Base-by-base conservation (phyloP, 2,888 invertebrate genomes). In the Caenorhabditis macrosperma region DNA sequence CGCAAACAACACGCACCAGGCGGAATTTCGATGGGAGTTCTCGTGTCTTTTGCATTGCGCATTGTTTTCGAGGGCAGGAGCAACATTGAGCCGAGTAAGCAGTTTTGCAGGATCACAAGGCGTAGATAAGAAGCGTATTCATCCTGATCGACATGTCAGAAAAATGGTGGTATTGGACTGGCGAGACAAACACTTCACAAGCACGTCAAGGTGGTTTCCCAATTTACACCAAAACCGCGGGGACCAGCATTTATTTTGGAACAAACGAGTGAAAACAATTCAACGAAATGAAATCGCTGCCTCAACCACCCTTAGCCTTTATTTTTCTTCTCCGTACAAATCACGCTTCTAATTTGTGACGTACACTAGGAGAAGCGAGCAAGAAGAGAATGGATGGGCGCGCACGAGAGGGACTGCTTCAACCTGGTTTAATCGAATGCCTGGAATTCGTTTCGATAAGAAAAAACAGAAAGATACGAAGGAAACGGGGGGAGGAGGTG, bases 341-440 rank as follows among this genome's bases (percentile, higher is more conserved):
- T 64, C 52, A 64, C 57, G 64, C 64, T 74, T 64, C 64, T 66
- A 57, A 64, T 74, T 74, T 66, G 64, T 64, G 74, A 74, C 74
- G 74, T 74, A 74, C n/a, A n/a, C 46, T 38, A 59, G 59, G 44
- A 1, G 38, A 41, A 38, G 38, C 38, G 1, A 17, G 5, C 44
- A 33, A 24, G 28, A 22, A 44, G 38, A 24, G 33, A 44, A 44
- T 1, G 46, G 57, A 71, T 26, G 64, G 63, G 26, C 33, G 35
- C 59, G 24, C 30, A 22, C 41, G 33, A 41, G 10, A 17, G 48
- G 28, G 24, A 59, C 72, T 46, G 54, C 61, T 54, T 63, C 71
- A 63, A 24, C 72, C 74, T 64, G 74, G 74, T 74, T 74, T 74
- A 74, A 74, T 74, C 74, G 50, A 74, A 74, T 74, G 74, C 64